Percentiles rank a stretch among this genome's conserved stretches.
Conservation (phyloP, 2,113 vertebrate species). For the Cnemophilus loriae region DNA sequence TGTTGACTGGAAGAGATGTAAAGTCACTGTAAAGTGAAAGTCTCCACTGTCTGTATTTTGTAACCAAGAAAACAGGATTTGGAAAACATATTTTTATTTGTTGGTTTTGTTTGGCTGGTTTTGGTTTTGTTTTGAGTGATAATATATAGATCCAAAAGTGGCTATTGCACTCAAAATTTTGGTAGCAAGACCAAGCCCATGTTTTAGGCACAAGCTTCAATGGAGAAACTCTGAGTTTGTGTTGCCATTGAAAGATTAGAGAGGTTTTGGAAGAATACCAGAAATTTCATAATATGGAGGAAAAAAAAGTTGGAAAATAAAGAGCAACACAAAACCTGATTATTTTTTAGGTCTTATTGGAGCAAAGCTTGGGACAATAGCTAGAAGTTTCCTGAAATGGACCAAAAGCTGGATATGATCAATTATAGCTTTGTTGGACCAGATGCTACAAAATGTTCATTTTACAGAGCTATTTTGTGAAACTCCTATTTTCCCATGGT, state of each 20-base stretch:
- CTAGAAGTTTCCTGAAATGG: neutral
- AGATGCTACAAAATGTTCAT: neutral
- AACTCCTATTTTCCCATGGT: neutral
- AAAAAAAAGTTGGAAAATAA: neutral
- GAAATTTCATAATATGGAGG: neutral
- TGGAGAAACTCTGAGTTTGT: neutral
- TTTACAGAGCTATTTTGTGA: neutral
- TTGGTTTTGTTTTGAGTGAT: neutral
- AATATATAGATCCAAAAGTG: neutral
- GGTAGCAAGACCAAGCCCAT: neutral
- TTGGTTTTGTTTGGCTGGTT: rapidly evolving
- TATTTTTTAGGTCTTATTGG: neutral
- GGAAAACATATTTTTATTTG: neutral
- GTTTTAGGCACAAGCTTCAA: neutral
- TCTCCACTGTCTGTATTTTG: neutral
- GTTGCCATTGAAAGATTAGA: neutral
- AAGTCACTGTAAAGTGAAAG: neutral
- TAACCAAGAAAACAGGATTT: neutral
- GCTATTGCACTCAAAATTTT: neutral
- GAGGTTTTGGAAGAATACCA: neutral
- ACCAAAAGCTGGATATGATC: neutral
- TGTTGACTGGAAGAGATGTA: neutral
- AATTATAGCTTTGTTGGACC: neutral
- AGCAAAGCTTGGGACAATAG: neutral
- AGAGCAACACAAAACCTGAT: neutral